phyloP scores from a whole-genome alignment of 2,113 vertebrate genomes.

The Osmerus mordax region DNA sequence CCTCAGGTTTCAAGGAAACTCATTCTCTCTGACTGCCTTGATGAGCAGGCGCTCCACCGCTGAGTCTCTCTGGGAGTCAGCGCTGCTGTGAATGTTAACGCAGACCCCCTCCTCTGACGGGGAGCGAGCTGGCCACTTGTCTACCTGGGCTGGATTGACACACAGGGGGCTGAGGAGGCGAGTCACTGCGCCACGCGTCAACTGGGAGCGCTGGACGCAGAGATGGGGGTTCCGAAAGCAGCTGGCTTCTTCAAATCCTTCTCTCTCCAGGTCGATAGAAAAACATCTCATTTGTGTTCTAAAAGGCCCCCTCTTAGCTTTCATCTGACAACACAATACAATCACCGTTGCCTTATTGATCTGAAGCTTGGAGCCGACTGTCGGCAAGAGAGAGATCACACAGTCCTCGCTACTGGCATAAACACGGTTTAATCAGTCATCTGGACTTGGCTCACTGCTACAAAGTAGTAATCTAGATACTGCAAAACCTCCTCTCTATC shows the following conservation, averaged over 20 bases:
- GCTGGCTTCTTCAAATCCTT: constrained; percentile 27
- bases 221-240: no score
- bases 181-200: no score
- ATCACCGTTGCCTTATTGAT: constrained; percentile 56
- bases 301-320: constrained; percentile 33
- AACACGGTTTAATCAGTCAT: constrained; percentile 49
- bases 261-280: constrained; percentile 48
- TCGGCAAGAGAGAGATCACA: constrained; percentile 38
- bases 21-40: neutral
- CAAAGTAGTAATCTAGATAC: neutral
- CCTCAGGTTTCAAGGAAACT: constrained; percentile 14
- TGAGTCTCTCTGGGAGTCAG: neutral
- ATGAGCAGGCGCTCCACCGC: constrained; percentile 1
- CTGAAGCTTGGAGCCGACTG: constrained; percentile 29
- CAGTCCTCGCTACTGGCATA: constrained; percentile 32
- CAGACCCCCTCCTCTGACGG: constrained; percentile 1
- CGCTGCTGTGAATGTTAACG: constrained; percentile 10
- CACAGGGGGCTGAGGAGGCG: no score
- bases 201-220: no score
- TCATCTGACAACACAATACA: constrained; percentile 43
- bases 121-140: no score
- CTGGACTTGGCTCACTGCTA: constrained; percentile 12
- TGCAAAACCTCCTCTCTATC: neutral
- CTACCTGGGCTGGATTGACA: no score
- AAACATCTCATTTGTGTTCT: constrained; percentile 58